Evolutionary conservation across 2,113 vertebrate species (phyloP).

Genomic region (Phasianus colchicus): DNA sequence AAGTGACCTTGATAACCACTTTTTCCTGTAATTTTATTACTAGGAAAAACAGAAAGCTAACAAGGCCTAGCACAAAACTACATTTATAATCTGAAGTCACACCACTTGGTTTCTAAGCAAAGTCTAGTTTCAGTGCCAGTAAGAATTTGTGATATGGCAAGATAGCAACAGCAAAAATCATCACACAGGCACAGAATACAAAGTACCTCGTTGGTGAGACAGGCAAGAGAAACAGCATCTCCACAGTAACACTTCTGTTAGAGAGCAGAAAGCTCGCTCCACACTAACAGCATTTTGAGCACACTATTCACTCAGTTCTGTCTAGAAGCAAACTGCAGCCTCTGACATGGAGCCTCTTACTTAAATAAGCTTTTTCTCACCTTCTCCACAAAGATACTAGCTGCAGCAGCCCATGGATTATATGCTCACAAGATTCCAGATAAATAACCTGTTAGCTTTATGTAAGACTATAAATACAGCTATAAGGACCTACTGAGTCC

Average conservation of each 20-base stretch:
- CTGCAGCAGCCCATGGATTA: not conserved
- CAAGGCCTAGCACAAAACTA: not conserved
- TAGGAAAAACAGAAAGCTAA: conserved; percentile 6
- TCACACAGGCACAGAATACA: not conserved
- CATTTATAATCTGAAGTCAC: conserved; percentile 7
- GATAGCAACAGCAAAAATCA: conserved; percentile 25
- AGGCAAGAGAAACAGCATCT: conserved; percentile 25
- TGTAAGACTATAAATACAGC: not conserved
- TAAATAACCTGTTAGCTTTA: not conserved
- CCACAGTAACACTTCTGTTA: conserved; percentile 20
- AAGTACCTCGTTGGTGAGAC: conserved; percentile 29
- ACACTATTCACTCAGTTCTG: not conserved
- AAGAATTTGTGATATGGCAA: conserved; percentile 3
- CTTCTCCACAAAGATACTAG: conserved; percentile 4
- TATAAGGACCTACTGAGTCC: not conserved
- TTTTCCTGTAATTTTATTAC: conserved; percentile 64
- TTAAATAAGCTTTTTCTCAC: conserved; percentile 35
- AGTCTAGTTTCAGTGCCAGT: not conserved
- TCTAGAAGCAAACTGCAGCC: not conserved
- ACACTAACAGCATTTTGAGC: conserved; percentile 1
- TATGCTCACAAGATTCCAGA: not conserved
- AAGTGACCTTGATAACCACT: conserved; percentile 33
- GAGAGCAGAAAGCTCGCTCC: conserved; percentile 32
- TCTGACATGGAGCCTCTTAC: not conserved
- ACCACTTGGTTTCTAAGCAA: not conserved